Percentiles rank a stretch among this genome's conserved stretches.
phyloP scores from a whole-genome alignment of 2,797 vertebrate species.

The Leptatherina wallacei region DNA sequence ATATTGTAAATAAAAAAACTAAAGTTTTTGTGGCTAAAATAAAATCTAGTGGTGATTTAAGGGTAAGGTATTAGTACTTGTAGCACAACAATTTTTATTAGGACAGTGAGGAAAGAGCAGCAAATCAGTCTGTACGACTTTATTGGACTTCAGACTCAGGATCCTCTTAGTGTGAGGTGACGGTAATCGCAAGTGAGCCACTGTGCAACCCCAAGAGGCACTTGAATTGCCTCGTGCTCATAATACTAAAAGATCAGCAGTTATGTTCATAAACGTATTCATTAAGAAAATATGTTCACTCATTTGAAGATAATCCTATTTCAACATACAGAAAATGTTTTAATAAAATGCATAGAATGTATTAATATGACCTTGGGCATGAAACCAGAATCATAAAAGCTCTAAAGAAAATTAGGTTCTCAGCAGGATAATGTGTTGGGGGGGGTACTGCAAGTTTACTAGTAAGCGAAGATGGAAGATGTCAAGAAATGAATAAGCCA shows the following conservation, averaged over 20 bases:
- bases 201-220: slow-evolving; percentile 47
- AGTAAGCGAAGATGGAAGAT: neutral
- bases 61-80: neutral
- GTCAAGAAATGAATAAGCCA: neutral
- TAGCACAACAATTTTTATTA: slow-evolving; percentile 4
- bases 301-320: slow-evolving; percentile 56
- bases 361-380: slow-evolving; percentile 42
- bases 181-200: slow-evolving; percentile 62
- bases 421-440: slow-evolving; percentile 69
- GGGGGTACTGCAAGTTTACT: neutral
- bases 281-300: slow-evolving; percentile 56
- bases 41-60: neutral
- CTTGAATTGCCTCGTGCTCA: slow-evolving; percentile 45
- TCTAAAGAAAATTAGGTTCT: slow-evolving; percentile 58
- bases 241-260: slow-evolving; percentile 62
- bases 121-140: slow-evolving; percentile 5
- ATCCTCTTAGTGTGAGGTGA: slow-evolving; percentile 36
- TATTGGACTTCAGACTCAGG: slow-evolving; percentile 48
- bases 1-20: slow-evolving; percentile 12
- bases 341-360: slow-evolving; percentile 42
- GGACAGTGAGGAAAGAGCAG: slow-evolving; percentile 5
- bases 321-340: slow-evolving; percentile 49
- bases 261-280: slow-evolving; percentile 62
- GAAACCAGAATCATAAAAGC: slow-evolving; percentile 41
- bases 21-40: neutral